Percentiles rank a stretch among this genome's conserved stretches.
Conservation (phyloP, 2,888 invertebrate species). For the Cotesia congregata region DNA sequence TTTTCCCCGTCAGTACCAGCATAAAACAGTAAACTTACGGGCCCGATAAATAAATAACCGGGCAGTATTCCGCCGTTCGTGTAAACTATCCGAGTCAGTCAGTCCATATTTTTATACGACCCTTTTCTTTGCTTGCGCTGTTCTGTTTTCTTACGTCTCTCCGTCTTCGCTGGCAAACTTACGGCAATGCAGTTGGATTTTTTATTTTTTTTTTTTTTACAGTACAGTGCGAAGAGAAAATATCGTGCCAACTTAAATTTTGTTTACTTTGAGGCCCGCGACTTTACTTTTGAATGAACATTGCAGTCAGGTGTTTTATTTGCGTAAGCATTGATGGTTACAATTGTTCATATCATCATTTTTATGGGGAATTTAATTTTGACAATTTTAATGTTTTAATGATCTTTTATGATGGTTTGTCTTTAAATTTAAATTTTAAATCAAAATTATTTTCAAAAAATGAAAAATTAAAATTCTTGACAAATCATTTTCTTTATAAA, state of each 20-base stretch:
- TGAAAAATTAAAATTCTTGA: no score
- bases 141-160: slow-evolving; percentile 12
- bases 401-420: no score
- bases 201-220: neutral
- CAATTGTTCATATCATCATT: no score
- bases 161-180: neutral
- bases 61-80: neutral
- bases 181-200: slow-evolving; percentile 1
- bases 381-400: no score
- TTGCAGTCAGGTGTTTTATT: no score
- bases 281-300: neutral
- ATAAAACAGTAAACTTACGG: slow-evolving; percentile 40
- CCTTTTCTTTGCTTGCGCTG: neutral
- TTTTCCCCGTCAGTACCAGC: neutral
- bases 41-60: slow-evolving; percentile 46
- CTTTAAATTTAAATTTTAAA: no score
- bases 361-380: no score
- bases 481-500: no score
- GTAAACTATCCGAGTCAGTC: slow-evolving; percentile 28
- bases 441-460: no score
- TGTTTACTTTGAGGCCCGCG: neutral
- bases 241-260: neutral
- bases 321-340: no score
- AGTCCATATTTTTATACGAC: slow-evolving; percentile 29
- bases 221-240: neutral